Conservation (phyloP, 2,888 invertebrate species). For the Macaria liturata region DNA sequence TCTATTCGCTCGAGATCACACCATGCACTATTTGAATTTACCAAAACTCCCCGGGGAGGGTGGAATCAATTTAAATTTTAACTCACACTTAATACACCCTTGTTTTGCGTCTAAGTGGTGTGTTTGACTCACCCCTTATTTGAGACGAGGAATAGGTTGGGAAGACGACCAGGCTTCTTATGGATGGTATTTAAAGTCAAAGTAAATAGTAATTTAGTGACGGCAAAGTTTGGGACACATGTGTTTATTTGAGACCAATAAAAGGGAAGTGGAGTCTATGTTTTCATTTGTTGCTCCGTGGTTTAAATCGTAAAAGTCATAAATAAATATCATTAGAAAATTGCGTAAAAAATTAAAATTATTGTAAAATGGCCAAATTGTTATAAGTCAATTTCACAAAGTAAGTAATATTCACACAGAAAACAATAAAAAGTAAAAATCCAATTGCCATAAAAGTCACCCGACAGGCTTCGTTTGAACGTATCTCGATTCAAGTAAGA, state of each 20-base stretch:
- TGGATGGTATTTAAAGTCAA: no score
- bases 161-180: slow-evolving; percentile 58
- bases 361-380: no score
- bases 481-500: slow-evolving; percentile 40
- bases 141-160: slow-evolving; percentile 76
- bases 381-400: no score
- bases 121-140: slow-evolving; percentile 81
- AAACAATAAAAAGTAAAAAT: slow-evolving; percentile 22
- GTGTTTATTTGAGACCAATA: background rate
- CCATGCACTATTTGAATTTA: slow-evolving; percentile 80
- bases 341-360: no score
- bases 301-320: no score
- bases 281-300: no score
- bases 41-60: slow-evolving; percentile 75
- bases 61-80: slow-evolving; percentile 83
- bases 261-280: background rate
- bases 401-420: background rate
- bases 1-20: slow-evolving; percentile 72
- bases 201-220: background rate
- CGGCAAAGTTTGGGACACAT: background rate
- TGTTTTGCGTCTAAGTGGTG: slow-evolving; percentile 83
- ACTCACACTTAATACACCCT: slow-evolving; percentile 83
- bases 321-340: no score
- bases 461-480: slow-evolving; percentile 30
- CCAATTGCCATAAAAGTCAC: slow-evolving; percentile 42